Percentiles rank a stretch among this genome's conserved stretches.
Conservation (phyloP, 2,888 invertebrate genomes). For the Poecilobothrus nobilitatus region DNA sequence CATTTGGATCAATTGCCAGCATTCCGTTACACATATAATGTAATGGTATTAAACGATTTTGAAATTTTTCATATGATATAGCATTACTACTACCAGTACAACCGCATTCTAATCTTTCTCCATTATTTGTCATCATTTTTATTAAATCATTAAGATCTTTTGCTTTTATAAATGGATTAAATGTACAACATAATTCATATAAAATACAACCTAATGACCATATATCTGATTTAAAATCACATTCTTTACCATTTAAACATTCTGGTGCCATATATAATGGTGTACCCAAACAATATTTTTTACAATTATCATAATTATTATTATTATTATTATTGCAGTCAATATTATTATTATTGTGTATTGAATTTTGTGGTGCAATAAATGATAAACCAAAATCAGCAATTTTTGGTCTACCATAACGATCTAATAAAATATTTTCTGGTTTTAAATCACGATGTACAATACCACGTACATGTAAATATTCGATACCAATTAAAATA, state of each 20-base stretch:
- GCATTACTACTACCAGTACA: slow-evolving; percentile 17
- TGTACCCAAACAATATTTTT: slow-evolving; percentile 50
- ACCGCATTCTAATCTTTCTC: slow-evolving; percentile 21
- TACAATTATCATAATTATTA: slow-evolving; percentile 11
- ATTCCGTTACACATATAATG: slow-evolving; percentile 36
- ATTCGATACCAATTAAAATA: slow-evolving; percentile 40
- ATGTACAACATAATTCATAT: slow-evolving; percentile 51
- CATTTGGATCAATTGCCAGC: slow-evolving; percentile 32
- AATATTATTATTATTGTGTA: background rate
- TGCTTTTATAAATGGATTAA: slow-evolving; percentile 30
- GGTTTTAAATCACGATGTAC: slow-evolving; percentile 62
- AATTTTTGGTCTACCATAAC: slow-evolving; percentile 56
- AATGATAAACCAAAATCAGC: slow-evolving; percentile 58
- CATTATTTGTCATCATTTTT: slow-evolving; percentile 16
- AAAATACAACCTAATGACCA: slow-evolving; percentile 66
- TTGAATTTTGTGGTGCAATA: slow-evolving; percentile 22
- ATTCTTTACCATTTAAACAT: slow-evolving; percentile 54
- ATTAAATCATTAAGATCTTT: slow-evolving; percentile 26
- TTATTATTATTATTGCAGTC: background rate
- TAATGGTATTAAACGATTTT: slow-evolving; percentile 26
- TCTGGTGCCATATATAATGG: slow-evolving; percentile 70
- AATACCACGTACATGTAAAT: slow-evolving; percentile 42
- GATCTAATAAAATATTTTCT: slow-evolving; percentile 62
- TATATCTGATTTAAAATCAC: slow-evolving; percentile 62
- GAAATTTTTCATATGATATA: slow-evolving; percentile 28